Conservation (phyloP, 2,797 vertebrate genomes). For the Caiman crocodilus region DNA sequence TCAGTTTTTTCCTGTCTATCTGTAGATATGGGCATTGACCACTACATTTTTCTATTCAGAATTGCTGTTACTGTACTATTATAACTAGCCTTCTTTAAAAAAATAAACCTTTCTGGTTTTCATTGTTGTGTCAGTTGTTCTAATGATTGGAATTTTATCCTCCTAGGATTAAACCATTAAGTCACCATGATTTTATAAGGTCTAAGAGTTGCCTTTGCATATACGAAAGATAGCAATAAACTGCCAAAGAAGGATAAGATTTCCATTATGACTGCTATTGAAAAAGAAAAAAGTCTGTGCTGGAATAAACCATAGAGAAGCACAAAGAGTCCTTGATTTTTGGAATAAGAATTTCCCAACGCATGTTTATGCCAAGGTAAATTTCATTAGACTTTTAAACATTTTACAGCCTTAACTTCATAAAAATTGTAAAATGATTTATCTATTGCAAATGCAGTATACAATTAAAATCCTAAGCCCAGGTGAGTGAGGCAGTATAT, state of each 20-base stretch:
- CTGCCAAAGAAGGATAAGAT: accelerated
- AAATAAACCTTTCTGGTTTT: not conserved
- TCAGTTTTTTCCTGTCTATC: not conserved
- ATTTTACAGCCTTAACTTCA: not conserved
- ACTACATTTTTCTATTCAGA: not conserved
- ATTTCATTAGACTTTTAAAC: not conserved
- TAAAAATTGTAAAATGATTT: constrained; percentile 2
- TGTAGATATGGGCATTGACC: not conserved
- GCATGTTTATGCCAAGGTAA: not conserved
- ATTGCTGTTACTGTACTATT: not conserved
- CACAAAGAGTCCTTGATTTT: not conserved
- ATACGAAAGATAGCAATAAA: not conserved
- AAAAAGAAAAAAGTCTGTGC: not conserved
- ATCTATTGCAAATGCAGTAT: not conserved
- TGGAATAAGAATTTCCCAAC: not conserved
- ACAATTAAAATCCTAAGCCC: not conserved
- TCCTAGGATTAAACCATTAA: not conserved
- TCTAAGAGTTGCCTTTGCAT: not conserved
- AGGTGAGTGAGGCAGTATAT: not conserved
- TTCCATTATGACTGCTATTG: not conserved
- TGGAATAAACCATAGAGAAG: not conserved
- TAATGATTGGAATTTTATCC: not conserved
- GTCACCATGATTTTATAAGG: not conserved
- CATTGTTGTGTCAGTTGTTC: not conserved
- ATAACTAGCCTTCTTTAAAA: not conserved